Evolutionary conservation across 2,113 vertebrate species (phyloP).

Genomic region (Plestiodon gilberti): DNA sequence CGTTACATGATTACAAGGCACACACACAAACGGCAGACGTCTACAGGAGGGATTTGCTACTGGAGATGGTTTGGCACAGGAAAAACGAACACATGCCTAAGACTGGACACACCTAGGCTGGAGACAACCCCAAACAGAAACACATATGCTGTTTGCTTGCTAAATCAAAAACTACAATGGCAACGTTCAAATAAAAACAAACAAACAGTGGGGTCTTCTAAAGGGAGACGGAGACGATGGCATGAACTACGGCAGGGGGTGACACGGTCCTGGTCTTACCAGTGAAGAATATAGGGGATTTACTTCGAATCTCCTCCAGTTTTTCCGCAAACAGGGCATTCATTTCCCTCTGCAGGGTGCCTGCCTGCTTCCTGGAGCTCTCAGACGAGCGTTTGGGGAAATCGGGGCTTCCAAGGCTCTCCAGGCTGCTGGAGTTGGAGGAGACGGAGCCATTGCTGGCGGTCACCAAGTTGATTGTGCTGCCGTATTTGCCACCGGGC

Average conservation of each 20-base stretch:
- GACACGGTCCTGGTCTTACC: conserved; percentile 86
- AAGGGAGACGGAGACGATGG: conserved; percentile 13
- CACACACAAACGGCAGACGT: conserved; percentile 16
- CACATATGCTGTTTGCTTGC: conserved; percentile 21
- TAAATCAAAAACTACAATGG: conserved; percentile 26
- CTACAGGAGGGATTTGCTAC: conserved; percentile 44
- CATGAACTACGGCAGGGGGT: conserved; percentile 43
- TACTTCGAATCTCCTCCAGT: conserved; percentile 95
- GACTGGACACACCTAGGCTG: conserved; percentile 31
- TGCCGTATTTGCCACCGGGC: conserved; percentile 75
- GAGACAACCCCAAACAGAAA: conserved; percentile 19
- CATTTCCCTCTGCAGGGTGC: conserved; percentile 96
- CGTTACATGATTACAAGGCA: not conserved
- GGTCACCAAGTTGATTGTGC: conserved; percentile 68
- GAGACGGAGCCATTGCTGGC: conserved; percentile 74
- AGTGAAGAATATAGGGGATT: conserved; percentile 91
- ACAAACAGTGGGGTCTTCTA: conserved; percentile 57
- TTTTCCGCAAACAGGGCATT: conserved; percentile 94
- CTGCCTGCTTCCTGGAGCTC: conserved; percentile 81
- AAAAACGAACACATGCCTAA: conserved; percentile 33
- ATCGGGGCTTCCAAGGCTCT: conserved; percentile 81
- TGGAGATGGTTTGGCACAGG: conserved; percentile 44
- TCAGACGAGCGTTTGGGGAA: conserved; percentile 77
- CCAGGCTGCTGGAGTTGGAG: conserved; percentile 86
- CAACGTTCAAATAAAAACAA: conserved; percentile 45